These are phyloP conservation scores for Actinopyga echinites DNA, from an alignment of 53 echinoderm and acorn worm species.

Conservation along the genomic window DNA sequence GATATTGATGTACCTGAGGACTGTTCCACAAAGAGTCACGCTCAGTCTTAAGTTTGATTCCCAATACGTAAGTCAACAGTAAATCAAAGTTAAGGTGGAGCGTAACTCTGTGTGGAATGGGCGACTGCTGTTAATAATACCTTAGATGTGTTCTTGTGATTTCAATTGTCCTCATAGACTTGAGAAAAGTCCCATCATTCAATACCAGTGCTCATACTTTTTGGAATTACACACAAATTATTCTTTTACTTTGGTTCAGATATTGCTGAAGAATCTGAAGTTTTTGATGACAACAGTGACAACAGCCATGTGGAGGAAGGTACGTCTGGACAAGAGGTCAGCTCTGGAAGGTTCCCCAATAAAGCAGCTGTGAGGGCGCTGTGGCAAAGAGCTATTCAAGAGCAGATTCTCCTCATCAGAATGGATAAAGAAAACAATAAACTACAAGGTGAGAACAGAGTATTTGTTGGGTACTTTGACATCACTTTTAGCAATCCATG, in stretches of 20 bases:
- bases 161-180: no score
- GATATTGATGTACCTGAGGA: no score
- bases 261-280: conserved; percentile 56
- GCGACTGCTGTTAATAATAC: no score
- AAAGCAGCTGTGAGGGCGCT: conserved; percentile 50
- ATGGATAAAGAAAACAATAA: conserved; percentile 92
- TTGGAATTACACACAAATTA: not conserved
- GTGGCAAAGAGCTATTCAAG: conserved; percentile 88
- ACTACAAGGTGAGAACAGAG: conserved; percentile 52
- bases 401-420: conserved; percentile 90
- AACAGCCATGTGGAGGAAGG: not conserved
- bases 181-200: no score
- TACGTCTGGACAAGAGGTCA: not conserved
- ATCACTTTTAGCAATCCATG: no score
- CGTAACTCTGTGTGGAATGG: no score
- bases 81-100: no score
- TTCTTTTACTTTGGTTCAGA: not conserved
- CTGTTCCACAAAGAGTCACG: no score
- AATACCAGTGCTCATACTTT: not conserved
- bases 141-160: no score
- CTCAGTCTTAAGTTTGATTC: no score
- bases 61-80: no score
- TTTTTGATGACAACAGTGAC: not conserved
- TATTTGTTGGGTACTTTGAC: not conserved
- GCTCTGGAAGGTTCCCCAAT: not conserved